These are phyloP conservation scores for Apis laboriosa DNA, from an alignment of 1,140 invertebrate species.

Conservation along the genomic window DNA sequence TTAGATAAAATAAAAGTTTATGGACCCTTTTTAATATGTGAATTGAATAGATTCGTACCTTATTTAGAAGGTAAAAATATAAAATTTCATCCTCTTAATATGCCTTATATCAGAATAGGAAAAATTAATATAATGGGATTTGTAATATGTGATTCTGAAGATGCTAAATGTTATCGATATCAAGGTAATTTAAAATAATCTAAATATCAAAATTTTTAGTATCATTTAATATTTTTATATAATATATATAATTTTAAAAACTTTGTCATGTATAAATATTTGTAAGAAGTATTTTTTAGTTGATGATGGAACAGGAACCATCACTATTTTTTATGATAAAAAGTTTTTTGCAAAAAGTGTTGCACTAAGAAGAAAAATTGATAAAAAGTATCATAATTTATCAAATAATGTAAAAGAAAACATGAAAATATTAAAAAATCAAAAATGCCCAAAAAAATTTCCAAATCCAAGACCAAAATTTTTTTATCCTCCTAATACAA, in stretches of 20 bases:
- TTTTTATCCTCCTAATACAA: slow-evolving; percentile 12
- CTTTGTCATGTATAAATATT: neutral
- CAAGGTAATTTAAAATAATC: neutral
- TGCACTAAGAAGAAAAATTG: neutral
- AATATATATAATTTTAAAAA: neutral
- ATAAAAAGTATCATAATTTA: neutral
- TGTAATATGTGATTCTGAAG: neutral
- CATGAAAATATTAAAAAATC: neutral
- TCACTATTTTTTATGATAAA: slow-evolving; percentile 9
- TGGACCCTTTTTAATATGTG: slow-evolving; percentile 29
- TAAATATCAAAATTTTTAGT: neutral
- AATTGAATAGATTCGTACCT: slow-evolving; percentile 35
- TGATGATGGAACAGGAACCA: slow-evolving; percentile 39
- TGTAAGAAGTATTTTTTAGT: neutral
- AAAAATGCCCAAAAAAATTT: neutral
- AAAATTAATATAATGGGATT: slow-evolving; percentile 31
- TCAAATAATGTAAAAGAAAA: neutral
- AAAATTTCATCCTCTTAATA: slow-evolving; percentile 35
- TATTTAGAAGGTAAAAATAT: neutral
- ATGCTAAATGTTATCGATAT: neutral
- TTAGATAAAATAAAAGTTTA: neutral
- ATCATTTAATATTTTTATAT: neutral
- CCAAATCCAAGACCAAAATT: slow-evolving; percentile 18
- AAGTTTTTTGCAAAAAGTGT: neutral
- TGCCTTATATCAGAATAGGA: slow-evolving; percentile 18